Percentiles rank a stretch among this genome's conserved stretches.
phyloP scores from a whole-genome alignment of 2,797 vertebrate species.

The Melanotaenia maccullochi region DNA sequence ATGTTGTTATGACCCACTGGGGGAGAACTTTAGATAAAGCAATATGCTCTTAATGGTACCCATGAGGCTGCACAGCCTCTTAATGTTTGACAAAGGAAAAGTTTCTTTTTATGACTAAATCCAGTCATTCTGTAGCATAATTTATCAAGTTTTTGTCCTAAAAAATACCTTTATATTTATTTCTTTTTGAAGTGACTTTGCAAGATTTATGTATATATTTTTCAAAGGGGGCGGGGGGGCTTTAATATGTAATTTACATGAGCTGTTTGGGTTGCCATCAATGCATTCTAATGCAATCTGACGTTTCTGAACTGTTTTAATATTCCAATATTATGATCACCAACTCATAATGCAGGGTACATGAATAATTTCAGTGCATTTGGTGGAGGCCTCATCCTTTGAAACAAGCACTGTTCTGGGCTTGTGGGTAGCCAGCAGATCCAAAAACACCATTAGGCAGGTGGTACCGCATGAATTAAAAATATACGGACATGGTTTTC shows the following conservation, averaged over 20 bases:
- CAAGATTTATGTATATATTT: not conserved
- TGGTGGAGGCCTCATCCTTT: constrained; percentile 74
- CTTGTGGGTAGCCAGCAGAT: constrained; percentile 80
- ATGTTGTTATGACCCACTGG: constrained; percentile 66
- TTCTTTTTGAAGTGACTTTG: not conserved
- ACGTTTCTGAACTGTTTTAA: constrained; percentile 74
- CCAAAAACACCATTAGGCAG: constrained; percentile 97
- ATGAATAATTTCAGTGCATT: constrained; percentile 82
- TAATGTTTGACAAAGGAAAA: constrained; percentile 49
- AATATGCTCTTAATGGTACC: constrained; percentile 61
- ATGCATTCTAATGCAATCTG: constrained; percentile 70
- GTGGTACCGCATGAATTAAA: constrained; percentile 95
- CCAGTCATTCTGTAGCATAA: not conserved
- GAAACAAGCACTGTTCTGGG: constrained; percentile 77
- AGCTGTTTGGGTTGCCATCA: constrained; percentile 58
- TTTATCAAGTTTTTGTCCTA: not conserved
- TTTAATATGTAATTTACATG: constrained; percentile 27
- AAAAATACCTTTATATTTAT: not conserved
- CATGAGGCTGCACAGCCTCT: constrained; percentile 36
- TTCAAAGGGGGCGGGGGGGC: not conserved
- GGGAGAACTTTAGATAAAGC: constrained; percentile 52
- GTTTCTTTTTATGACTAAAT: constrained; percentile 11
- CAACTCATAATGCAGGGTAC: constrained; percentile 74
- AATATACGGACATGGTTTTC: constrained; percentile 95
- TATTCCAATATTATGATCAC: constrained; percentile 79